These are phyloP conservation scores for Synanceia verrucosa DNA, from an alignment of 2,797 vertebrate species.

Conservation along the genomic window DNA sequence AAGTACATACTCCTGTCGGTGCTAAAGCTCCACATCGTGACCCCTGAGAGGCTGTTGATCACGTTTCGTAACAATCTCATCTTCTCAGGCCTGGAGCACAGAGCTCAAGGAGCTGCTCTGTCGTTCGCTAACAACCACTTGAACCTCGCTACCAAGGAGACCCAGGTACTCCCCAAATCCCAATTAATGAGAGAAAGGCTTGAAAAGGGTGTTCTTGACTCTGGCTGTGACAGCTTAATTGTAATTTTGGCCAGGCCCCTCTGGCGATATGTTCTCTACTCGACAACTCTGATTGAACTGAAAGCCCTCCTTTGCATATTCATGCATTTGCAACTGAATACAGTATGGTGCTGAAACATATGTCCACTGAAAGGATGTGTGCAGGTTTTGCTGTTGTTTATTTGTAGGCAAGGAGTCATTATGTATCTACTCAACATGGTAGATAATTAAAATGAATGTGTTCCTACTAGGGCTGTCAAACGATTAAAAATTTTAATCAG, in stretches of 20 bases:
- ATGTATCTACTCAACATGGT: constrained; percentile 5
- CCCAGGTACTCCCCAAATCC: constrained; percentile 84
- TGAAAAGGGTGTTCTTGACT: constrained; percentile 85
- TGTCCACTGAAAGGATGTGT: constrained; percentile 34
- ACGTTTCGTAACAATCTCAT: constrained; percentile 84
- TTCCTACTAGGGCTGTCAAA: too few relatives aligned
- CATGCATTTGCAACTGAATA: constrained; percentile 54
- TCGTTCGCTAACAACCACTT: constrained; percentile 84
- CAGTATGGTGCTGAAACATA: constrained; percentile 40
- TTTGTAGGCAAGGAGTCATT: constrained; percentile 12
- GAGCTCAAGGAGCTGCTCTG: constrained; percentile 76
- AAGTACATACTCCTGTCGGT: constrained; percentile 57
- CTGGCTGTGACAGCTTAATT: constrained; percentile 84
- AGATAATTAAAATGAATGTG: constrained; percentile 16
- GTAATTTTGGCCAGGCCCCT: constrained; percentile 81
- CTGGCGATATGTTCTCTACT: constrained; percentile 79
- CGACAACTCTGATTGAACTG: constrained; percentile 76
- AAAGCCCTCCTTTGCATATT: constrained; percentile 77
- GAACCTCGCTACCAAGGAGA: constrained; percentile 81
- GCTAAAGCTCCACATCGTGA: constrained; percentile 70
- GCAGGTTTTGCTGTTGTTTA: constrained; percentile 4
- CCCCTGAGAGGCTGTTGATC: constrained; percentile 82
- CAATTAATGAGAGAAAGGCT: constrained; percentile 85
- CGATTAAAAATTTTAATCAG: too few relatives aligned
- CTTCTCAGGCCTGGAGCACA: constrained; percentile 69